These are phyloP conservation scores for Theretra japonica DNA, from an alignment of 2,888 invertebrate species.

Conservation along the genomic window DNA sequence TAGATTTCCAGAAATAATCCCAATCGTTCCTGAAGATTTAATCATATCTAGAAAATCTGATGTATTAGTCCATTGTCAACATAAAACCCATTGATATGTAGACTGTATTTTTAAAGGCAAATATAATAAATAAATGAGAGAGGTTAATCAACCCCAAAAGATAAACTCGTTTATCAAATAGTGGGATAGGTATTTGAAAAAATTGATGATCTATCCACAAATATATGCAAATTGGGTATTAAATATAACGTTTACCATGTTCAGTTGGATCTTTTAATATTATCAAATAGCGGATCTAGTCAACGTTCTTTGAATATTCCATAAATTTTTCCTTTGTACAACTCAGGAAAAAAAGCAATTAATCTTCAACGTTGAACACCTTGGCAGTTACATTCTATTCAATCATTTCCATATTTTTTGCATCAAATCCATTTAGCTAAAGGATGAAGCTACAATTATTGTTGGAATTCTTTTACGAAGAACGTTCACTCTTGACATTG, in stretches of 20 bases:
- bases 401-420: constrained; percentile 41
- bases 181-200: too few species aligned
- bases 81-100: not conserved
- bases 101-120: not conserved
- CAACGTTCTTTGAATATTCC: constrained; percentile 30
- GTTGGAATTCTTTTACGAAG: constrained; percentile 19
- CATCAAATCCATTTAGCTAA: constrained; percentile 39
- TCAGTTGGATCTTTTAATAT: not conserved
- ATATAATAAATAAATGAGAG: not conserved
- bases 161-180: not conserved
- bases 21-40: too few species aligned
- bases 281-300: constrained; percentile 33
- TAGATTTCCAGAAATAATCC: not conserved
- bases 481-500: constrained; percentile 30
- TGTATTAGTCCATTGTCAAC: not conserved
- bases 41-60: too few species aligned
- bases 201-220: too few species aligned
- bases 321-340: constrained; percentile 2
- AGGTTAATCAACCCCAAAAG: not conserved
- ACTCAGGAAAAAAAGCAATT: constrained; percentile 30
- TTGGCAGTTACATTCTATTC: constrained; percentile 38
- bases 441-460: constrained; percentile 16
- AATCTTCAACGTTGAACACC: constrained; percentile 38
- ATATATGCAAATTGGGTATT: not conserved
- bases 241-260: not conserved